These are phyloP conservation scores for Antitype chi DNA, from an alignment of 2,888 invertebrate genomes.

Conservation along the genomic window DNA sequence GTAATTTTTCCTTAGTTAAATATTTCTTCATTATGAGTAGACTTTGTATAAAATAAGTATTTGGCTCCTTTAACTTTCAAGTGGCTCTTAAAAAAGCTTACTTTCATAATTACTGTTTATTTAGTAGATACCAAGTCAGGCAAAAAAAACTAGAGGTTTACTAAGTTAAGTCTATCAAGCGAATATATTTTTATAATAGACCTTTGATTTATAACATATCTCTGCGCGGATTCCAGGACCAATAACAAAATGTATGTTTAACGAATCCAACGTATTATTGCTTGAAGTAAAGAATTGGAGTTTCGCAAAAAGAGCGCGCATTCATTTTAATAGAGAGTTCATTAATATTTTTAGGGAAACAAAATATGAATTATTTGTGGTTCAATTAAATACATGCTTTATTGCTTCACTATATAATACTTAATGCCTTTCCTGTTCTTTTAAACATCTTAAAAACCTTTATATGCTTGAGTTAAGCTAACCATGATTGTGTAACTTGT, in stretches of 20 bases:
- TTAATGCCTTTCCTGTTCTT: no score
- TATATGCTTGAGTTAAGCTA: neutral
- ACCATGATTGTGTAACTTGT: no score
- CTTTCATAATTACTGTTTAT: conserved; percentile 16
- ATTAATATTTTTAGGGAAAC: neutral
- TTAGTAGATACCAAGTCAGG: neutral
- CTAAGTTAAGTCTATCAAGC: neutral
- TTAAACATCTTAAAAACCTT: neutral
- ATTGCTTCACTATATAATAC: no score
- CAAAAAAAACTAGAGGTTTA: neutral
- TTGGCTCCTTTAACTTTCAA: neutral
- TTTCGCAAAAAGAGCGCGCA: neutral
- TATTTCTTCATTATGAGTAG: neutral
- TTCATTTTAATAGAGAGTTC: neutral
- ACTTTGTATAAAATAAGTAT: neutral
- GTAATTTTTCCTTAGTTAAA: neutral
- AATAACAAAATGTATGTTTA: no score
- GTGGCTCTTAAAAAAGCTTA: neutral
- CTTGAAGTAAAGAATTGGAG: neutral
- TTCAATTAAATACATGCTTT: no score
- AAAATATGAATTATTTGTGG: neutral
- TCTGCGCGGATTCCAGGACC: no score
- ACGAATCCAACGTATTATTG: neutral
- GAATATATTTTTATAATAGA: neutral
- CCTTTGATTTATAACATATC: neutral